Evolutionary conservation across 64 coral and sea anemone genomes (phyloP).

Genomic region (Porites lutea): DNA sequence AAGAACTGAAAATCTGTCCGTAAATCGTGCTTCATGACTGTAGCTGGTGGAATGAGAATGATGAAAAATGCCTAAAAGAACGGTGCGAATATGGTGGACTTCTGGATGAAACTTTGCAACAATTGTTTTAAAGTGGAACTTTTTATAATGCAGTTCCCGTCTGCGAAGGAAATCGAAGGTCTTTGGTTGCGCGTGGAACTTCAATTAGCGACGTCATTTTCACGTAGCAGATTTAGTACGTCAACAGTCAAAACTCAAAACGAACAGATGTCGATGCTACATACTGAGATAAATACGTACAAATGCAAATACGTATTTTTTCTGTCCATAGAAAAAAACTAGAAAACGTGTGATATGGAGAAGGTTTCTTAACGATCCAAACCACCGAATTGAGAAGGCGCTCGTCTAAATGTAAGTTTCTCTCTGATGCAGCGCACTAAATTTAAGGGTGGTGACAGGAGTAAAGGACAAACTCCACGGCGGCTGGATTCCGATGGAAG

Average conservation of each 20-base stretch:
- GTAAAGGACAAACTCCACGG: not conserved
- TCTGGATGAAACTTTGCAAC: not conserved
- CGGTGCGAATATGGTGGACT: not conserved
- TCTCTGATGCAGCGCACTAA: not conserved
- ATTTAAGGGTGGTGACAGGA: not conserved
- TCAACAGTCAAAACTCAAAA: not conserved
- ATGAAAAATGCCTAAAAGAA: not conserved
- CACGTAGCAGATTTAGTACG: not conserved
- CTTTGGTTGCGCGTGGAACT: not conserved
- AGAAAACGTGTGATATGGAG: not conserved
- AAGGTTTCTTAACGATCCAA: not conserved
- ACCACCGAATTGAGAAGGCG: not conserved
- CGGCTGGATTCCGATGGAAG: conserved; percentile 33
- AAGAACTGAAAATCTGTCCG: no score
- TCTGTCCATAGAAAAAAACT: not conserved
- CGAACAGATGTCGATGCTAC: no score
- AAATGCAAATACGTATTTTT: no score
- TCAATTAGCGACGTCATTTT: conserved; percentile 31
- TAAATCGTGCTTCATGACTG: no score
- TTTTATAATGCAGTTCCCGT: not conserved
- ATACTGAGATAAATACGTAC: not conserved
- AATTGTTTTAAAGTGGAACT: not conserved
- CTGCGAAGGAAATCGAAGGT: not conserved
- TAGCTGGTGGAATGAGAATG: no score
- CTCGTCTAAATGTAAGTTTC: not conserved